Evolutionary conservation across 2,113 vertebrate species (phyloP), one percentile per base, ranked within the genome.

Genomic region (Emydocephalus ijimae): DNA sequence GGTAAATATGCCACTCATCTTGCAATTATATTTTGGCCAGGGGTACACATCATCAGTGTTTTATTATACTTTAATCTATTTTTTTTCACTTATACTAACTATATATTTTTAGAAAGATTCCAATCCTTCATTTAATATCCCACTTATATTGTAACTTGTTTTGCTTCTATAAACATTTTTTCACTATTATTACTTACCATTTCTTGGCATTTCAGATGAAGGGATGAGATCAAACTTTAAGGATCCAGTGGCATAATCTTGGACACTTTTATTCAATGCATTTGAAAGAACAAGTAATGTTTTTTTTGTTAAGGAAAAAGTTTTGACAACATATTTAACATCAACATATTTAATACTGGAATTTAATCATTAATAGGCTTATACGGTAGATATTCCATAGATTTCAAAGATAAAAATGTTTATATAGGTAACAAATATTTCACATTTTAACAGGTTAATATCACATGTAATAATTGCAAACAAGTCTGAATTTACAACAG

Each of bases 201-300:
- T 74, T 12, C 0, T 92, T 90, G 3, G 57, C 91, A 93, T 89
- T 87, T 64, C 5, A 43, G 4, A 0, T 0, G 39, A 87, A 92
- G 1, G 48, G 34, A 85, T 86, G 94, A 54, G 93, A 64, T 64
- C 23, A 81, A 96, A 95, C 93, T 55, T 96, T 93, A 85, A 15
- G 50, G 94, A 92, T 1, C 97, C 95, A 94, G 92, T 93, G 12
- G 91, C 89, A 91, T 23, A 92, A 88, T 45, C 52, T 85, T 94
- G 95, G 91, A 92, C 87, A 97, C 97, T 96, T 50, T 50, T 57
- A 90, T 89, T 95, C 4, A 92, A 91, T 93, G 96, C 93, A 93
- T 95, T 86, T 15, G 95, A 59, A 34, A 96, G 93, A 94, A 96
- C n/a, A 88, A 54, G 48, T 69, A 81, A 43, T 81, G n/a, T 81